Percentiles rank a stretch among this genome's conserved stretches.
Evolutionary conservation across 53 echinoderm and acorn worm species (phyloP).

Genomic region (Actinopyga echinites): DNA sequence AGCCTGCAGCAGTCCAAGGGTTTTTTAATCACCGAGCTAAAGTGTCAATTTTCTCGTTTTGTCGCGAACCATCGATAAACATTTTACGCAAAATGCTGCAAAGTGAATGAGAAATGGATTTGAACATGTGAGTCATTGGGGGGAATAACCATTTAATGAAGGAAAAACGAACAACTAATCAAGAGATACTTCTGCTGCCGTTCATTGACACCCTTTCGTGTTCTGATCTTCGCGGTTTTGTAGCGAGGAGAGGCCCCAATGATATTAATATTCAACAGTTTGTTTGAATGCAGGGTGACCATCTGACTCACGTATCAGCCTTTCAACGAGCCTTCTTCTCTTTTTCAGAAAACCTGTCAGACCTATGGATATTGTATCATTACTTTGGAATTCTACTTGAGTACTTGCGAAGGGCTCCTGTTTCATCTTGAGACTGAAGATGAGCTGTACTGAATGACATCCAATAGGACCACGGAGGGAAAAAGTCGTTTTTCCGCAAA

Average conservation of each 20-base stretch:
- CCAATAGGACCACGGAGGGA: too few relatives aligned
- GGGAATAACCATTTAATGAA: conserved; percentile 42
- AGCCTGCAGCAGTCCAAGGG: conserved; percentile 9
- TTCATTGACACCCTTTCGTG: conserved; percentile 5
- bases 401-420: background rate
- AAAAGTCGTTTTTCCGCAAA: too few relatives aligned
- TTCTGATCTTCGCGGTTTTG: background rate
- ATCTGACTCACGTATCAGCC: conserved; percentile 22
- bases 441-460: too few relatives aligned
- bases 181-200: conserved; percentile 12
- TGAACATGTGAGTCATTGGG: conserved; percentile 24
- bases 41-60: conserved; percentile 29
- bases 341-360: conserved; percentile 5
- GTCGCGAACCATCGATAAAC: conserved; percentile 27
- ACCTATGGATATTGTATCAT: background rate
- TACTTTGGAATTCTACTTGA: background rate
- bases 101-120: conserved; percentile 35
- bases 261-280: conserved; percentile 13
- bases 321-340: background rate
- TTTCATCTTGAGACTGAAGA: too few relatives aligned
- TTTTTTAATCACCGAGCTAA: conserved; percentile 30
- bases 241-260: background rate
- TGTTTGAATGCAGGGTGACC: background rate
- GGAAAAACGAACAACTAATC: conserved; percentile 12
- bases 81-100: conserved; percentile 39